Evolutionary conservation across 2,888 invertebrate species (phyloP), one percentile per base, ranked within the genome.

Genomic region (Lomographa bimaculata): DNA sequence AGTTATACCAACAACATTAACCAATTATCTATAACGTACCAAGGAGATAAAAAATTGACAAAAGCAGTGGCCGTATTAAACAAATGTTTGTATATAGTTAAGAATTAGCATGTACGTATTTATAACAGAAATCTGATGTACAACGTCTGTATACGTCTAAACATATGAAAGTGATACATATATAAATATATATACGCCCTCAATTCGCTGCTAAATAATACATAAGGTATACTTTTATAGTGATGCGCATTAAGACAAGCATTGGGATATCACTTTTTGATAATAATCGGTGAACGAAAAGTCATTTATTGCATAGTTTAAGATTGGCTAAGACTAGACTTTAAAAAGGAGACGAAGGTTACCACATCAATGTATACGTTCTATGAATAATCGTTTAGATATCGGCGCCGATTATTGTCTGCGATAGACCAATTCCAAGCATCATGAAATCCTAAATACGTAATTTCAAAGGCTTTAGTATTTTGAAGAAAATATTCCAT

Each of bases 101-200:
- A 50, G 45, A 26, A 46, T 58, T 72, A 77, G 67, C 59, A 57
- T 67, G 59, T 73, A 75, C 64, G 57, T 79, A 72, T 69, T 72
- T 71, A 64, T 76, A 79, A 78, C 68, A 60, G 73, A 79, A 85
- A 85, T 80, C 85, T 84, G 83, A 85, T 87, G 87, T 89, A 89
- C 87, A 89, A 87, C 77, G 80, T 82, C 76, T 80, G 86, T 87
- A 87, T 87, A 87, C 86, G 87, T 83, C 74, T 75, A 73, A 68
- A 70, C 71, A 74, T 63, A 64, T 71, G 64, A 66, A 68, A 71
- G 75, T 70, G 68, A 71, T 76, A 72, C 50, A n/a, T n/a, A n/a
- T n/a, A n/a, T n/a, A n/a, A n/a, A n/a, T n/a, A n/a, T n/a, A 54
- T 64, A 53, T 44, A 50, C 32, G 47, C 37, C 41, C 45, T 46